phyloP scores from a whole-genome alignment of 1,140 invertebrate species.

The Teleopsis dalmanni region DNA sequence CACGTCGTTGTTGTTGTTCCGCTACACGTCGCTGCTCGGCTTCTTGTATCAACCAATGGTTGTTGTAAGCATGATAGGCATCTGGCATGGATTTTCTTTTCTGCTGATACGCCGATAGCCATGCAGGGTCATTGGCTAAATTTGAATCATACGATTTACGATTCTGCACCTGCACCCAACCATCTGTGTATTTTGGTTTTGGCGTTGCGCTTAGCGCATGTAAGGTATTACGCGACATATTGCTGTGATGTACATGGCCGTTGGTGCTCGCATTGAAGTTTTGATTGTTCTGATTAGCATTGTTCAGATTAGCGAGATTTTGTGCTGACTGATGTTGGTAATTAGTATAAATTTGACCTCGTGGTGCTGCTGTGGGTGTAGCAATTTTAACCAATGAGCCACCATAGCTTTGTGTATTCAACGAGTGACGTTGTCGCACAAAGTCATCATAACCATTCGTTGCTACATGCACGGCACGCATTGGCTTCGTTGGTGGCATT shows the following conservation, averaged over 20 bases:
- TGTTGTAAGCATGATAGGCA: conserved; percentile 51
- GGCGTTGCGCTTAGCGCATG: conserved; percentile 72
- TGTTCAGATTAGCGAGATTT: conserved; percentile 19
- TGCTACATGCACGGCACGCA: conserved; percentile 34
- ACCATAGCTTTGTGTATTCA: conserved; percentile 20
- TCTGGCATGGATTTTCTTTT: conserved; percentile 58
- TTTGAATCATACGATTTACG: conserved; percentile 24
- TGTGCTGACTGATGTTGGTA: conserved; percentile 37
- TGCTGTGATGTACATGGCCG: conserved; percentile 29
- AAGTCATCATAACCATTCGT: background rate
- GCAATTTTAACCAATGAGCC: conserved; percentile 36
- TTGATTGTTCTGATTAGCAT: background rate
- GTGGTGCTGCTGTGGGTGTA: conserved; percentile 3
- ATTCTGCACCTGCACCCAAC: conserved; percentile 37
- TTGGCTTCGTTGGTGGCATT: conserved; percentile 38
- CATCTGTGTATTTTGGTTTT: conserved; percentile 57
- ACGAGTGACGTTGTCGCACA: conserved; percentile 20
- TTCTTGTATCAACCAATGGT: conserved; percentile 85
- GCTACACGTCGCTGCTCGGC: conserved; percentile 76
- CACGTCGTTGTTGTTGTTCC: conserved; percentile 50
- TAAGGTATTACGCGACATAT: conserved; percentile 68
- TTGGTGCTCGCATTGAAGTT: background rate
- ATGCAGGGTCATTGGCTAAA: conserved; percentile 26
- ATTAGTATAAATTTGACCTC: conserved; percentile 15
- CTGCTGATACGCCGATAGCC: conserved; percentile 56